Conservation (phyloP, 2,113 vertebrate species). For the Megatriorchis doriae region DNA sequence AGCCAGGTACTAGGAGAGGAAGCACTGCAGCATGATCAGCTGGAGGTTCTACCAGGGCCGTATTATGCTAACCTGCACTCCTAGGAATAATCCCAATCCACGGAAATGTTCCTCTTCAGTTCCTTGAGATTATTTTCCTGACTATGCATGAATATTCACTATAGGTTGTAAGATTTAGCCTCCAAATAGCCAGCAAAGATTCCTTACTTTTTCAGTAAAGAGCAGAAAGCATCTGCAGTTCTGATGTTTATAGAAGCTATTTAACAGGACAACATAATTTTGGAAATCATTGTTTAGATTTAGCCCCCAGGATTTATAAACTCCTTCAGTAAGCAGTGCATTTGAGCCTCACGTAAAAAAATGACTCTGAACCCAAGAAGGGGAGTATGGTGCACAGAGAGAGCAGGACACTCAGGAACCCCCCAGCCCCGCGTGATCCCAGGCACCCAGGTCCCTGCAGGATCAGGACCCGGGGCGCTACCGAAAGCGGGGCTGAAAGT, state of each 20-base stretch:
- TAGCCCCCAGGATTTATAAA: not conserved
- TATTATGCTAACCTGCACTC: not conserved
- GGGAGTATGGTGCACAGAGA: not conserved
- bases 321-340: not conserved
- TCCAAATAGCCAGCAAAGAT: not conserved
- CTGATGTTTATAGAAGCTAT: not conserved
- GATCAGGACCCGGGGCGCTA: not conserved
- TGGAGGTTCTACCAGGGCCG: not conserved
- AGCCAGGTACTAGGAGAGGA: not conserved
- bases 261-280: not conserved
- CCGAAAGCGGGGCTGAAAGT: not conserved
- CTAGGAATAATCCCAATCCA: not conserved
- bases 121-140: not conserved
- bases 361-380: not conserved
- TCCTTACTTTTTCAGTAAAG: not conserved
- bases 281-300: not conserved
- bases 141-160: not conserved
- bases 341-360: not conserved
- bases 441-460: not conserved
- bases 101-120: not conserved
- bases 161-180: not conserved
- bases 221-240: not conserved
- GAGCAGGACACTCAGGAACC: rapidly evolving
- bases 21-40: not conserved
- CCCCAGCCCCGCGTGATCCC: not conserved